Base-by-base conservation (phyloP, 2,113 vertebrate species). In the Leptocoma aspasia region DNA sequence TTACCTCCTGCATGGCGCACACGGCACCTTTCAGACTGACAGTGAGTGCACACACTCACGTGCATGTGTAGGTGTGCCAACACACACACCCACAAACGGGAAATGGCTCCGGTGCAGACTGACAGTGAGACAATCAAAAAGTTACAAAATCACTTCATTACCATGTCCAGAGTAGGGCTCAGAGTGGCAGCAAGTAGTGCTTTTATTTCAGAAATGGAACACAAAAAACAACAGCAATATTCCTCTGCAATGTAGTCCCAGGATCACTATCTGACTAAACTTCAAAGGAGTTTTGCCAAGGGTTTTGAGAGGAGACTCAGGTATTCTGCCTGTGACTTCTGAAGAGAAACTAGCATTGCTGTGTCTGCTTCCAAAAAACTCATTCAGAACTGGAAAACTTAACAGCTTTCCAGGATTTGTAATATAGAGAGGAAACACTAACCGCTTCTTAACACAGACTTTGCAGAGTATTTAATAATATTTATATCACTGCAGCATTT, bases 11-110 rank as follows among this genome's bases (percentile, higher is more conserved):
- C 1, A 8, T 3, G 8, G 63, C 5, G 2, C 76, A 28, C 11
- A 20, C 0, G 4, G 33, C 37, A 54, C 18, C 19, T 24, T 73
- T 24, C 37, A 71, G 69, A 20, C 53, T 54, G 14, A 26, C 2
- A 9, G 39, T 2, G 7, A 28, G 35, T 12, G 30, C 59, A 41
- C 15, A 8, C 7, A 2, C 2, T 12, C 39, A 24, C 4, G 2
- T 2, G 8, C 8, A 33, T 11, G n/a, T 6, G 10, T 0, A n/a
- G 3, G 10, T 39, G 10, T 44, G 39, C 22, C 5, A 14, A 42
- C 11, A 42, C 18, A 37, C 54, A 18, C 23, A 37, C 7, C 30
- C 10, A 20, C 7, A 10, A 13, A 50, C 0, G 6, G 31, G 23
- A 64, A 47, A 49, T 9, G 5, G 16, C 37, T 70, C 30, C 1